Conservation (phyloP, 2,888 invertebrate species). For the Mesodorylaimus sp. region DNA sequence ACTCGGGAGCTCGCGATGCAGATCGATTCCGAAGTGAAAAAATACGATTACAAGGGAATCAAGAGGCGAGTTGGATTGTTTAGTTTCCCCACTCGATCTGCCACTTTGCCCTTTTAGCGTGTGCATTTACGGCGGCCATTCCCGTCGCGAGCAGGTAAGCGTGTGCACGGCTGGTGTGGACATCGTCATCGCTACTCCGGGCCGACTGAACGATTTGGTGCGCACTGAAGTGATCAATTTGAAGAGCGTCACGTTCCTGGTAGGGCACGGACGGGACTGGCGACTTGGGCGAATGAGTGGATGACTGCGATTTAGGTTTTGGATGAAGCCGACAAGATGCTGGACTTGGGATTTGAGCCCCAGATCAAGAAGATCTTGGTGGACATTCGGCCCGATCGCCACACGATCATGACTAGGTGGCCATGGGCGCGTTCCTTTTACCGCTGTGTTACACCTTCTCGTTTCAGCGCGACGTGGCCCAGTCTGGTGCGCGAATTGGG, state of each 20-base stretch:
- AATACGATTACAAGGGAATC: conserved; percentile 69
- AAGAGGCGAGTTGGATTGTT: conserved; percentile 26
- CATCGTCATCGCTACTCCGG: conserved; percentile 85
- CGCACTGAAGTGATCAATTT: conserved; percentile 49
- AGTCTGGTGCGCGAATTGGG: conserved; percentile 64
- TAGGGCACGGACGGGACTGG: conserved; percentile 16
- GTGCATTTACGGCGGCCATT: conserved; percentile 78
- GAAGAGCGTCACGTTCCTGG: conserved; percentile 60
- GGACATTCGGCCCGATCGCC: conserved; percentile 64
- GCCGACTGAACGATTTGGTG: conserved; percentile 73
- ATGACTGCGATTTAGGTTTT: conserved; percentile 39
- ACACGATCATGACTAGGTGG: conserved; percentile 82
- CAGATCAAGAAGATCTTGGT: conserved; percentile 55
- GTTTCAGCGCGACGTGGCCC: conserved; percentile 73
- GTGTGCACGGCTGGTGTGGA: conserved; percentile 60
- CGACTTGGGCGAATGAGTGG: no score
- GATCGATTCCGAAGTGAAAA: conserved; percentile 71
- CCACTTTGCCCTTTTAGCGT: conserved; percentile 38
- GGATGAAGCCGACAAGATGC: conserved; percentile 58
- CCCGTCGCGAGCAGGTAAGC: conserved; percentile 56
- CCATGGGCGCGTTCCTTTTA: background rate
- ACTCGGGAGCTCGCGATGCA: conserved; percentile 80
- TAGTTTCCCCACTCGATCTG: background rate
- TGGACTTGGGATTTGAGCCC: conserved; percentile 42
- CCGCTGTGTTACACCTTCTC: background rate